Evolutionary conservation across 2,888 invertebrate genomes (phyloP), one percentile per base, ranked within the genome.

Genomic region (Dioctria linearis): DNA sequence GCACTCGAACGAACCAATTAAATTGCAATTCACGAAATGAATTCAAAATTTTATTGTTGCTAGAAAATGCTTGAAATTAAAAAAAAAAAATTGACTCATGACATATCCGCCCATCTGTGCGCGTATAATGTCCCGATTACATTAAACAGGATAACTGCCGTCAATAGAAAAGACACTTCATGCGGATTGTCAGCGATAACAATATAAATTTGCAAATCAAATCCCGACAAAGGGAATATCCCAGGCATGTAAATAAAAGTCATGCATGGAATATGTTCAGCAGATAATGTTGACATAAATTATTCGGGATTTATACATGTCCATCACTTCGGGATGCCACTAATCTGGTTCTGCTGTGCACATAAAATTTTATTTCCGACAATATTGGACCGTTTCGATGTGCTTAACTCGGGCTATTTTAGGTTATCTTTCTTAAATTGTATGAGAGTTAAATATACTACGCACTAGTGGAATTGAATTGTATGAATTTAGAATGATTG

Each of bases 231-330:
- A 69, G 69, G 69, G 69, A 69, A 69, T 69, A 69, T 69, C 13
- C 25, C 69, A 69, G 25, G 13, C 69, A 69, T 69, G 69, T 69
- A 39, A 37, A 25, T 69, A 51, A 51, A 69, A 69, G 51, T 69
- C 69, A 69, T 51, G 69, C 69, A 49, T 69, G 51, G 69, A 69
- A 69, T 69, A 69, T 69, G 69, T 51, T 69, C 49, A n/a, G 6
- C 69, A 69, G 69, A 69, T 69, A 69, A 69, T 69, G 69, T 51
- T 69, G 69, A 51, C 51, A 69, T 69, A 69, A 69, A 69, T 69
- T 69, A 69, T 69, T 69, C 69, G 51, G 69, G 51, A 69, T 54
- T 69, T 69, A 69, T 51, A 51, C 43, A 67, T 9, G 43, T 42
- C 42, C 42, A 40, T 42, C 66, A 9, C 66, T 39, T 4, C 43